phyloP scores from a whole-genome alignment of 2,113 vertebrate genomes.

The Paracanthobrama guichenoti region DNA sequence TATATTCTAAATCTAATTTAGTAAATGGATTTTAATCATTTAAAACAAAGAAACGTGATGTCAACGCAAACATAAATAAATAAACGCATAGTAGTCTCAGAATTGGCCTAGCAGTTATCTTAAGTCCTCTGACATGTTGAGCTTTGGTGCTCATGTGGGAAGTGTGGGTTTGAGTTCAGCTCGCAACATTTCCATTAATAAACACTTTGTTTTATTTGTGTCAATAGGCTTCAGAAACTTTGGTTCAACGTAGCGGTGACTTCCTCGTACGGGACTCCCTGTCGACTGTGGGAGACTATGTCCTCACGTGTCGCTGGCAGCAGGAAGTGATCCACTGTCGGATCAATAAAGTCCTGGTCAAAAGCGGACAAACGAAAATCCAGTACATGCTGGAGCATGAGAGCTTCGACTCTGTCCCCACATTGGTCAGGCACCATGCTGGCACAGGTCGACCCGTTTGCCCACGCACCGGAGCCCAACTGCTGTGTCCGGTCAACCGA shows the following conservation, averaged over 20 bases:
- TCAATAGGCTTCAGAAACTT: conserved; percentile 87
- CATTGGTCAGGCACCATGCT: conserved; percentile 88
- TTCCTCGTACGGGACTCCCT: conserved; percentile 94
- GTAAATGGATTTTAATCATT: too few relatives aligned
- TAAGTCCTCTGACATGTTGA: background rate
- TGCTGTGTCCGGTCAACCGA: conserved; percentile 95
- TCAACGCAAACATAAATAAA: too few relatives aligned
- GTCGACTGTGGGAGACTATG: conserved; percentile 87
- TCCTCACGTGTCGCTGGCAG: conserved; percentile 92
- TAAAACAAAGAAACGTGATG: too few relatives aligned
- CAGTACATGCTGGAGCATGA: conserved; percentile 93
- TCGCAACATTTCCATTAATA: background rate
- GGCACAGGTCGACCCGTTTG: conserved; percentile 89
- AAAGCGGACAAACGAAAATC: conserved; percentile 85
- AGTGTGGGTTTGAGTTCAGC: background rate
- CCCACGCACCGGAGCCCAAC: conserved; percentile 84
- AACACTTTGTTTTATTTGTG: background rate
- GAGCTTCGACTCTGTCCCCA: conserved; percentile 90
- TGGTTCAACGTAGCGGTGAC: conserved; percentile 89
- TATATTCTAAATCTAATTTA: too few relatives aligned
- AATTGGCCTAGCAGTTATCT: too few relatives aligned
- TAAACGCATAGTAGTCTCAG: too few relatives aligned
- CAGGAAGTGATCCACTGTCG: conserved; percentile 92
- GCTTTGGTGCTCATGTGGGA: background rate
- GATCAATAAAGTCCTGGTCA: conserved; percentile 94